phyloP scores from a whole-genome alignment of 2,888 invertebrate species.

The Gonocerus acuteangulatus region DNA sequence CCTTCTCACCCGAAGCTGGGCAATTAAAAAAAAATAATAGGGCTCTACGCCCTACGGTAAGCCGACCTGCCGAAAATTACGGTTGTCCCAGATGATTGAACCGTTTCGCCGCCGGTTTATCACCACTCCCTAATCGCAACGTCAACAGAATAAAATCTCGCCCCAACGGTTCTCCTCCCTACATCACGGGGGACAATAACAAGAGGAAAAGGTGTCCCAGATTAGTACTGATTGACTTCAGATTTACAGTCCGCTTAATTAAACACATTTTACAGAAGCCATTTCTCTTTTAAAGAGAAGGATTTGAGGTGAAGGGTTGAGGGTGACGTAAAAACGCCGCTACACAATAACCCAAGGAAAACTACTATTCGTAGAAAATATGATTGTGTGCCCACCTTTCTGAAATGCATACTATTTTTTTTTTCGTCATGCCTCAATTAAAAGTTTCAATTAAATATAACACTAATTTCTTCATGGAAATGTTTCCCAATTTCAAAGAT shows the following conservation, averaged over 20 bases:
- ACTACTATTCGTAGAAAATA: no score
- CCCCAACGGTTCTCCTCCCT: not conserved
- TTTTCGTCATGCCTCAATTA: no score
- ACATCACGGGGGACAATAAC: not conserved
- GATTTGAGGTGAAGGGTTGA: no score
- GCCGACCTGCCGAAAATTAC: constrained; percentile 12
- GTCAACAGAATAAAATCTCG: constrained; percentile 13
- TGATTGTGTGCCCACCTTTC: no score
- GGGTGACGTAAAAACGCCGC: no score
- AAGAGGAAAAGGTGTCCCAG: not conserved
- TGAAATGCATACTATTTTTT: no score
- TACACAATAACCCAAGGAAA: no score
- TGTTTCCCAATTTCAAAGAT: no score
- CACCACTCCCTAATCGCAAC: constrained; percentile 11
- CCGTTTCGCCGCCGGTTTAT: constrained; percentile 4
- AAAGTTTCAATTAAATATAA: no score
- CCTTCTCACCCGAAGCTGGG: not conserved
- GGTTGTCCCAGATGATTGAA: constrained; percentile 17
- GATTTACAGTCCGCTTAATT: not conserved
- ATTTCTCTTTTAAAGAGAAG: no score
- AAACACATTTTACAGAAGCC: no score
- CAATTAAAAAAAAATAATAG: constrained; percentile 22
- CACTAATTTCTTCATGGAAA: no score
- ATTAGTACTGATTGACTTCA: not conserved
- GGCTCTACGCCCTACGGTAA: not conserved